Evolutionary conservation across 1,140 invertebrate species (phyloP).

Genomic region (Drosophila kurseongensis): DNA sequence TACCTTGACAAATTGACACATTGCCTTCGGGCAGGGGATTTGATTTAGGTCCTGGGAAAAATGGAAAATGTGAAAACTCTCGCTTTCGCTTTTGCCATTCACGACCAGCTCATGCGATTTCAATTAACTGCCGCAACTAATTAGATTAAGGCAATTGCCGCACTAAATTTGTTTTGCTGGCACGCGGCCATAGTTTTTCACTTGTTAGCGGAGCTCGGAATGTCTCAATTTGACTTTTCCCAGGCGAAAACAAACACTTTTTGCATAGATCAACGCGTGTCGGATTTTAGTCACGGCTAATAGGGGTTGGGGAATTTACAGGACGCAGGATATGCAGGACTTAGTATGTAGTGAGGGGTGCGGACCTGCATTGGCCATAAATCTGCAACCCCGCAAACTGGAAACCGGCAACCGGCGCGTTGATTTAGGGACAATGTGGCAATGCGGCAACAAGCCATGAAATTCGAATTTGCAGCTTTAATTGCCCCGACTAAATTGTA

Average conservation of each 20-base stretch:
- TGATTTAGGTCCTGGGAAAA: conserved; percentile 14
- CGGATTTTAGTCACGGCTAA: conserved; percentile 57
- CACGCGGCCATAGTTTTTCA: conserved; percentile 65
- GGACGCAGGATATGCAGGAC: conserved; percentile 1
- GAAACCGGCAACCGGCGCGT: conserved; percentile 31
- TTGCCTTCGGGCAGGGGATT: conserved; percentile 59
- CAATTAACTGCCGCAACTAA: conserved; percentile 78
- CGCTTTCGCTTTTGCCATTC: not conserved
- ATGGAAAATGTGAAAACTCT: not conserved
- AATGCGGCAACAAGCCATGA: conserved; percentile 76
- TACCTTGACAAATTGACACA: conserved; percentile 83
- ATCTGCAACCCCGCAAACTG: conserved; percentile 43
- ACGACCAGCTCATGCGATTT: conserved; percentile 61
- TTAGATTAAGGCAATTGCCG: conserved; percentile 71
- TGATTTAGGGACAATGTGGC: conserved; percentile 78
- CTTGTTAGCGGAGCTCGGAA: conserved; percentile 49
- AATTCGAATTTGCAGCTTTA: conserved; percentile 58
- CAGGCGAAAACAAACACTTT: conserved; percentile 57
- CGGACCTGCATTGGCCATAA: conserved; percentile 56
- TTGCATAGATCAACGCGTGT: conserved; percentile 68
- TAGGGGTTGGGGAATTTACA: conserved; percentile 3
- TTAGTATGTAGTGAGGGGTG: conserved; percentile 12
- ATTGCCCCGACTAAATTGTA: conserved; percentile 47
- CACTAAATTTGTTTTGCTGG: conserved; percentile 53
- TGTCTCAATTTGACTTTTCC: conserved; percentile 52